Base-by-base conservation (phyloP, 2,888 invertebrate species). In the Stictocephala bisonia region DNA sequence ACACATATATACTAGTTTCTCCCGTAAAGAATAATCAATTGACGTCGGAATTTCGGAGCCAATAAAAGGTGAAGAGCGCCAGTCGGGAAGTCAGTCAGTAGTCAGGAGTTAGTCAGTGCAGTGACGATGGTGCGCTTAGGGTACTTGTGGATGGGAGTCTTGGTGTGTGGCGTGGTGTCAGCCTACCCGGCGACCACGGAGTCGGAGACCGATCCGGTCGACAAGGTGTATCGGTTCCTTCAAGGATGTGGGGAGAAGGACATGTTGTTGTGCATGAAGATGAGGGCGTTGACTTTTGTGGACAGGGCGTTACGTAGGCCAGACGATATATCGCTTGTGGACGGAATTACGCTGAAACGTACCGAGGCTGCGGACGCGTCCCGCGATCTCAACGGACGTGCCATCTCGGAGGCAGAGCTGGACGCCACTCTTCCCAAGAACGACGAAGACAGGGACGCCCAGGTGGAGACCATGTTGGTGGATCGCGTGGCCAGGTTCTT, bases 401-500 rank as follows among this genome's bases (percentile, higher is more conserved):
- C 82, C 7, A 77, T 82, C 1, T 81, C 81, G 73, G 82, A 82
- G 82, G 85, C 80, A 82, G 86, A 76, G 81, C 82, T 76, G 50
- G 85, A 86, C 77, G 83, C 85, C 81, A 85, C 87, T 80, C 82
- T 88, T 74, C 86, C 88, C 9, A 86, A 90, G 80, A 90, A 90
- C 79, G 86, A 90, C 24, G 89, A 91, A 77, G 85, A 88, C 71
- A 84, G 93, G 66, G 92, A 94, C 13, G 87, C 88, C n/a, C 93
- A 94, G 80, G 87, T 89, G 18, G 88, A 90, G 78, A 90, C 90
- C 13, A 88, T 93, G 76, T 86, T 94, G 70, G 84, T 92, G 76
- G 93, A 94, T 81, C 90, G 91, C 77, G 87, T 93, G 9, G 89
- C 91, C 77, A 88, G 90, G 79, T 90, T 94, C 83, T 88, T 94